Conservation (phyloP, 2,113 vertebrate species). For the Typhlomys cinereus region DNA sequence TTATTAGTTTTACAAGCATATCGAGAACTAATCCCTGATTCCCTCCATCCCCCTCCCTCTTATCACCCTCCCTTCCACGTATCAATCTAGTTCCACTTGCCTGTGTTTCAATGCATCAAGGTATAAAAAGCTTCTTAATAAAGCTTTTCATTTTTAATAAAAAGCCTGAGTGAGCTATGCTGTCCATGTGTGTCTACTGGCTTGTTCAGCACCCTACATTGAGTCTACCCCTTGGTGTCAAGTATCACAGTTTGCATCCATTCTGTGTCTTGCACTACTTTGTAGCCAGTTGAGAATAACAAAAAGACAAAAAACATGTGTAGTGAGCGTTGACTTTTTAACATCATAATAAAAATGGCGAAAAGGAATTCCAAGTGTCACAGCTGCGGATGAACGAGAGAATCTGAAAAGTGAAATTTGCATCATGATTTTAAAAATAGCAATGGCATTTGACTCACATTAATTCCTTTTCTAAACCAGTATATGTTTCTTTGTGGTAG, state of each 20-base stretch:
- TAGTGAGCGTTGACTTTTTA: background rate
- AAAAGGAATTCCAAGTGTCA: background rate
- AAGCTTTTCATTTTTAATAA: background rate
- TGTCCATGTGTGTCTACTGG: background rate
- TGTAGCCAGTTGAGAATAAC: background rate
- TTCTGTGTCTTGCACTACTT: background rate
- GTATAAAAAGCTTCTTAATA: background rate
- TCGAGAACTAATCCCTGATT: too few species aligned
- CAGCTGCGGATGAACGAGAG: background rate
- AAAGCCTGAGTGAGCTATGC: background rate
- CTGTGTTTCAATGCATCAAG: background rate
- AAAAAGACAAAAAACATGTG: background rate
- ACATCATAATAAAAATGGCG: background rate
- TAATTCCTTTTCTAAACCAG: background rate
- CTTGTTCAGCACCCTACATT: background rate
- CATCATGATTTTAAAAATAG: constrained; percentile 37
- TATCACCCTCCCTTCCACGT: too few species aligned
- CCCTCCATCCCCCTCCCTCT: too few species aligned
- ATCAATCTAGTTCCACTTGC: too few species aligned
- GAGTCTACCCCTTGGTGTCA: background rate
- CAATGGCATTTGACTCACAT: background rate
- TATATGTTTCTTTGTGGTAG: background rate
- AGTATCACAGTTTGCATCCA: background rate
- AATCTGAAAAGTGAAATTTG: constrained; percentile 30
- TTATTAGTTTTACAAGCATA: too few species aligned